These are phyloP conservation scores for Itoplectis maculator DNA, from an alignment of 2,888 invertebrate species.

Conservation along the genomic window DNA sequence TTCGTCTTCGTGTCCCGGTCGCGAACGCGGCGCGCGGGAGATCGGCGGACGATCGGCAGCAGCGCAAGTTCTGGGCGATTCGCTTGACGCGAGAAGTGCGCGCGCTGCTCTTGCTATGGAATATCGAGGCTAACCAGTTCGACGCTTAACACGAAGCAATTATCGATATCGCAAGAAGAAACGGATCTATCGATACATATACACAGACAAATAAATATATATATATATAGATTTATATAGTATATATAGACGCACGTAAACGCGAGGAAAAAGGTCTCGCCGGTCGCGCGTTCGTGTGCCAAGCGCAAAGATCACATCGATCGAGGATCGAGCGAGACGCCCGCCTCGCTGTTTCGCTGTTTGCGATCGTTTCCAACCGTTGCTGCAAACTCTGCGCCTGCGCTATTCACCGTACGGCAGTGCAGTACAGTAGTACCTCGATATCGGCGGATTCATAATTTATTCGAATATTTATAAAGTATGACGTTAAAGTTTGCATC, in stretches of 20 bases:
- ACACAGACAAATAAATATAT: not conserved
- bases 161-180: conserved; percentile 63
- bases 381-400: conserved; percentile 23
- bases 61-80: conserved; percentile 22
- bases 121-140: conserved; percentile 61
- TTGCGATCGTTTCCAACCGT: conserved; percentile 49
- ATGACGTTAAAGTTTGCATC: no score
- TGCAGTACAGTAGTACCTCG: conserved; percentile 8
- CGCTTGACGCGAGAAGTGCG: conserved; percentile 40
- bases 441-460: not conserved
- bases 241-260: not conserved
- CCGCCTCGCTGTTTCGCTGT: conserved; percentile 15
- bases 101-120: conserved; percentile 24
- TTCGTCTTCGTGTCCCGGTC: conserved; percentile 13
- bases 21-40: not conserved
- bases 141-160: conserved; percentile 65
- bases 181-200: conserved; percentile 17
- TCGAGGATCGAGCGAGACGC: conserved; percentile 55
- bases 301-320: conserved; percentile 61
- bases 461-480: conserved; percentile 27
- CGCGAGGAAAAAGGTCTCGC: conserved; percentile 53
- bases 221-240: conserved; percentile 16
- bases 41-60: conserved; percentile 25
- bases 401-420: not conserved
- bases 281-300: conserved; percentile 31